phyloP scores from a whole-genome alignment of 2,888 invertebrate genomes.

The Gasteruption jaculator region DNA sequence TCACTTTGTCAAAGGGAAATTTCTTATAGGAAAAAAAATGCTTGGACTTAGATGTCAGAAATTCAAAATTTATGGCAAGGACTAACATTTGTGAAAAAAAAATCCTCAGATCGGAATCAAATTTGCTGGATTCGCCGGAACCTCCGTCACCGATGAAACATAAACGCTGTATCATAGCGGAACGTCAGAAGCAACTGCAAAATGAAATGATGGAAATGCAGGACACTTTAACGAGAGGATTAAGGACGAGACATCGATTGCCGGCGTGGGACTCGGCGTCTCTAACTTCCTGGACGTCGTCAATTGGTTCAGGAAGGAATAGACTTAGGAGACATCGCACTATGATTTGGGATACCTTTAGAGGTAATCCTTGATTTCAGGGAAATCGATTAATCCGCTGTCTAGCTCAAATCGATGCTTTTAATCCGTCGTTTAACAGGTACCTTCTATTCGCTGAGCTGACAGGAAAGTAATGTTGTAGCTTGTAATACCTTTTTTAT shows the following conservation, averaged over 20 bases:
- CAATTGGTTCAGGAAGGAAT: conserved; percentile 33
- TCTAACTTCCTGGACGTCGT: conserved; percentile 36
- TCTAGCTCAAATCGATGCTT: not conserved
- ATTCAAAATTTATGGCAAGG: too few relatives aligned
- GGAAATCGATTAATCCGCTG: not conserved
- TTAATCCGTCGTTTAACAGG: not conserved
- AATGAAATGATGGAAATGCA: conserved; percentile 39
- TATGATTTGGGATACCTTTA: conserved; percentile 32
- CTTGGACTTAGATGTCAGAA: too few relatives aligned
- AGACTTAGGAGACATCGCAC: conserved; percentile 28
- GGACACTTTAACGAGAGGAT: conserved; percentile 37
- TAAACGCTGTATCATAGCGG: conserved; percentile 32
- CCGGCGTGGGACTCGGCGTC: conserved; percentile 39
- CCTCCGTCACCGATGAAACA: conserved; percentile 26
- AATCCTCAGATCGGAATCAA: conserved; percentile 36
- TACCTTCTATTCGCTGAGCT: too few relatives aligned
- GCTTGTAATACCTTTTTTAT: too few relatives aligned
- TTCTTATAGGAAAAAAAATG: too few relatives aligned
- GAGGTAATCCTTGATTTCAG: conserved; percentile 30
- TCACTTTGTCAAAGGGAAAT: too few relatives aligned
- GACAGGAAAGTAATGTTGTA: too few relatives aligned
- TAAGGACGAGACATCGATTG: conserved; percentile 31
- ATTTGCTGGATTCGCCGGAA: conserved; percentile 25
- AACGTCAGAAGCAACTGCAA: conserved; percentile 36
- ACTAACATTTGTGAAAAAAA: too few relatives aligned